phyloP scores from a whole-genome alignment of 2,888 invertebrate species.

The Halocaridina rubra region DNA sequence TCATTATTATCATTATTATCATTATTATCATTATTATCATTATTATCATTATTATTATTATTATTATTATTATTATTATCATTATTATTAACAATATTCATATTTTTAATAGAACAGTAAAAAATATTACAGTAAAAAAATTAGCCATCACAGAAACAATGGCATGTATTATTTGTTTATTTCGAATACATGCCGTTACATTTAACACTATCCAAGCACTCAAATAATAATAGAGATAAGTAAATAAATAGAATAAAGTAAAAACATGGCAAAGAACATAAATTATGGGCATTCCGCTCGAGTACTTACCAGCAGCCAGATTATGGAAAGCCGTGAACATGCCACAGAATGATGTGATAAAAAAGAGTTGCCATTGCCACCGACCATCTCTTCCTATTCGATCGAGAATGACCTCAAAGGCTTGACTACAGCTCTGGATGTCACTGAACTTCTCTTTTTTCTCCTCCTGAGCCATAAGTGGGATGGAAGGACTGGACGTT shows the following conservation, averaged over 20 bases:
- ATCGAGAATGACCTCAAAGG: slow-evolving; percentile 15
- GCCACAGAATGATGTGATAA: slow-evolving; percentile 44
- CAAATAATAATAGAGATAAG: too few species aligned
- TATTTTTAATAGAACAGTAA: not conserved
- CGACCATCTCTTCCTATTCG: slow-evolving; percentile 26
- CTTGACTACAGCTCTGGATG: not conserved
- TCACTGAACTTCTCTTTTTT: not conserved
- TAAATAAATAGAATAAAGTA: too few species aligned
- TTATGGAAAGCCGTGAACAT: slow-evolving; percentile 43
- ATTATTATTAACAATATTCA: not conserved
- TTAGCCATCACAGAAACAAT: too few species aligned
- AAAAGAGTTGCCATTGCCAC: slow-evolving; percentile 37
- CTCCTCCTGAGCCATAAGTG: not conserved
- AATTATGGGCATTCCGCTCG: too few species aligned
- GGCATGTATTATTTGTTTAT: too few species aligned
- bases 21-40: not conserved
- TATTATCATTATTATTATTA: not conserved
- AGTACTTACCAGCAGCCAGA: slow-evolving; percentile 47
- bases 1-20: not conserved
- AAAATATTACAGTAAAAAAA: too few species aligned
- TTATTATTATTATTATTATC: not conserved
- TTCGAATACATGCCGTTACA: too few species aligned
- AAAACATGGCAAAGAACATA: too few species aligned
- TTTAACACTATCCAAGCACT: too few species aligned
- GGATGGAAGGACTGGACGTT: not conserved